Conservation (phyloP, 35 echinoderm and acorn worm genomes). For the Heliocidaris erythrogramma region DNA sequence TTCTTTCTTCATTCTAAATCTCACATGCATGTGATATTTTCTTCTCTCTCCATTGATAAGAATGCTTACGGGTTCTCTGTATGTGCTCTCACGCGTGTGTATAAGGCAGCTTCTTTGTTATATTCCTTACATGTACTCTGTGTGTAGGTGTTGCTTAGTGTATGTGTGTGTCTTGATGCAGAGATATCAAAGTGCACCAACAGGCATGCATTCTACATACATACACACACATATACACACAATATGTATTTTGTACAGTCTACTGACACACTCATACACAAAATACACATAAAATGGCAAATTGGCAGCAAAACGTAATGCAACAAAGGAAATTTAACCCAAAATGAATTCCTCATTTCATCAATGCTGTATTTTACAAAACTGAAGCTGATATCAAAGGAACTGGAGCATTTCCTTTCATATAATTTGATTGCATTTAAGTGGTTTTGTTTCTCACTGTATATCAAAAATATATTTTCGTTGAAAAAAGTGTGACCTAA, state of each 20-base stretch:
- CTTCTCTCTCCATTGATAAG: slow-evolving; percentile 34
- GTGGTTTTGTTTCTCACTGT: background rate
- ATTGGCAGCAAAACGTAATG: slow-evolving; percentile 16
- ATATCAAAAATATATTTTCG: background rate
- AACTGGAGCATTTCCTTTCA: background rate
- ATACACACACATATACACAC: background rate
- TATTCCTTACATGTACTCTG: slow-evolving; percentile 8
- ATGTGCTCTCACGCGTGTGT: slow-evolving; percentile 16
- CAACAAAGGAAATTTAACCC: slow-evolving; percentile 2
- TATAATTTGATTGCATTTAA: background rate
- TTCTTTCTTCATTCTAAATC: background rate
- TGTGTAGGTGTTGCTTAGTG: slow-evolving; percentile 9
- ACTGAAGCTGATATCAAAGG: background rate
- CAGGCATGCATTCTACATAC: background rate
- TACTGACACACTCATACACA: slow-evolving; percentile 1
- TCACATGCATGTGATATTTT: slow-evolving; percentile 44
- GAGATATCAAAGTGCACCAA: background rate
- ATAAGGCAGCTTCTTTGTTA: slow-evolving; percentile 20
- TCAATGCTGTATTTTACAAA: background rate
- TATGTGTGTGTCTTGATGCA: slow-evolving; percentile 15
- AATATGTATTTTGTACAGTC: background rate
- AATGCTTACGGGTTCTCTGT: slow-evolving; percentile 3
- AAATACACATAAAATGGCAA: slow-evolving; percentile 18
- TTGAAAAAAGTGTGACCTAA: background rate
- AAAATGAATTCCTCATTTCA: slow-evolving; percentile 18